These are phyloP conservation scores for Abrostola tripartita DNA, from an alignment of 2,888 invertebrate genomes.

Conservation along the genomic window DNA sequence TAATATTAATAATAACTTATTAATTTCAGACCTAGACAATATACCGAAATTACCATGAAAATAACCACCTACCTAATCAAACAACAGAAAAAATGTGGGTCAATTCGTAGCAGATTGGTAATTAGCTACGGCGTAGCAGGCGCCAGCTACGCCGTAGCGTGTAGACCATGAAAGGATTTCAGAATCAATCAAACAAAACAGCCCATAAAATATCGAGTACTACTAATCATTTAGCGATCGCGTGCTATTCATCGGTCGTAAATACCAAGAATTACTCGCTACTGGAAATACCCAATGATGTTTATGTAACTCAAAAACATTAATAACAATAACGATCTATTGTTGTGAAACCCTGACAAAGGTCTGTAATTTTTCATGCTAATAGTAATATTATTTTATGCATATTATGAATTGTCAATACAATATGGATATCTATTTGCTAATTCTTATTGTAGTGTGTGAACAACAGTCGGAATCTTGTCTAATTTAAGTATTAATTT, in stretches of 20 bases:
- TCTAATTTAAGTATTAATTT: no score
- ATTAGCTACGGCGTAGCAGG: background rate
- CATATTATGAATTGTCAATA: background rate
- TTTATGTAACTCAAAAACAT: background rate
- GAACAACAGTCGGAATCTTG: no score
- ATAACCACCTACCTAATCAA: no score
- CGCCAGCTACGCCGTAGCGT: background rate
- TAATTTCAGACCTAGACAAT: no score
- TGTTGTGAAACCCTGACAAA: background rate
- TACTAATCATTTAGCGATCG: background rate
- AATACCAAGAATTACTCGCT: background rate
- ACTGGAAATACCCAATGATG: constrained; percentile 1
- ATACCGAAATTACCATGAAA: no score
- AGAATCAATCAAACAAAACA: background rate
- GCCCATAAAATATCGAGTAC: background rate
- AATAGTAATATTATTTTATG: background rate
- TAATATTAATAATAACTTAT: no score
- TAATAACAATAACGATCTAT: background rate
- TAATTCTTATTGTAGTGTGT: no score
- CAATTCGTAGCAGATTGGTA: no score
- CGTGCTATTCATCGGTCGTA: background rate
- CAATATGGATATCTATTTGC: background rate
- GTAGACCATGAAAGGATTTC: background rate
- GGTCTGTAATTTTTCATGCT: background rate
- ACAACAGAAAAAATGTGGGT: no score